Evolutionary conservation across 2,888 invertebrate species (phyloP), one percentile per base, ranked within the genome.

Genomic region (Ptilodon capucinus): DNA sequence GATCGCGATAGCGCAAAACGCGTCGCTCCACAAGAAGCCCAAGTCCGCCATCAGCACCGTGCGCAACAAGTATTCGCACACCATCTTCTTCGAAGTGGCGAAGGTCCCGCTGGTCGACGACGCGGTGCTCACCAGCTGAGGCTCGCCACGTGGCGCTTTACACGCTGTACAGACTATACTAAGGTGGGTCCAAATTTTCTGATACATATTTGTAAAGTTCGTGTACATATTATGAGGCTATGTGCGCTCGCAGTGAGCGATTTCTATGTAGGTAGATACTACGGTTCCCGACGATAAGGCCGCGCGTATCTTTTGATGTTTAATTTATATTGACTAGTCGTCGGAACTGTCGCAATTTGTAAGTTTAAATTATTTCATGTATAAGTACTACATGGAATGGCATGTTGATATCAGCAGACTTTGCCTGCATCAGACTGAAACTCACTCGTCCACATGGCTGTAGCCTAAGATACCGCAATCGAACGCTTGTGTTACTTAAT

Each of bases 51-150:
- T 97, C 62, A 95, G 95, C 88, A 98, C 98, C 23, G 95, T 98
- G 45, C 92, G 95, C 60, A 97, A 95, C 83, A 99, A 99, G 90
- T 99, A 99, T 82, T 97, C 97, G 3, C 98, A 99, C 86, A 94
- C 95, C 70, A 96, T 98, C 78, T 98, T 98, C 91, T 97, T 96
- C 79, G 96, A 97, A 92, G 98, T 98, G 48, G 97, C 98, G 54
- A 96, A 96, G 83, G 94, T 95, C 56, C 94, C 96, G 17, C 87
- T 96, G 32, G 57, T 91, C 1, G 82, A 83, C 7, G 87, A 91
- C 76, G 55, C 76, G 0, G 74, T 67, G 6, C 77, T 91, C 28
- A 64, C 61, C 68, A 85, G 88, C 79, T 84, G 91, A 91, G 73
- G 60, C 8, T 23, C 16, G 55, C 62, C 57, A 9, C 1, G 75